Percentiles rank a stretch among this genome's conserved stretches.
Conservation (phyloP, 30 jellyfish, hydroid and myxozoan genomes). For the Cassiopea andromeda region DNA sequence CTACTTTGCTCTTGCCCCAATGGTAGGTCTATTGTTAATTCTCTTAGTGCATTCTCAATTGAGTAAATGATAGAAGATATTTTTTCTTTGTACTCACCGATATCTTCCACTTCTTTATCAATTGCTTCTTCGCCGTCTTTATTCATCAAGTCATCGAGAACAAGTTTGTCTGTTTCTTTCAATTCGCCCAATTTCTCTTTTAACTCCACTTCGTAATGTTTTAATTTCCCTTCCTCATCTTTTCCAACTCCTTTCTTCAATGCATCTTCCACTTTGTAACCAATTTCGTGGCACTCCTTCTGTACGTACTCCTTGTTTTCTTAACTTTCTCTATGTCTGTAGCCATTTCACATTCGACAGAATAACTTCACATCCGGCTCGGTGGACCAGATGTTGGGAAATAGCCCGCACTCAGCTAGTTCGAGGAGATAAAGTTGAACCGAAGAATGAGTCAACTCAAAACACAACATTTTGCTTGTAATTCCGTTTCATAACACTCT, state of each 20-base stretch:
- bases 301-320: conserved; percentile 14
- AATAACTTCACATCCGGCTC: not conserved
- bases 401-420: not conserved
- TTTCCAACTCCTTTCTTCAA: conserved; percentile 7
- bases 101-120: not conserved
- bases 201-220: conserved; percentile 14
- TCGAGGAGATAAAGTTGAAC: not conserved
- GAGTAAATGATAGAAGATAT: not conserved
- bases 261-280: conserved; percentile 29
- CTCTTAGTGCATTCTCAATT: not conserved
- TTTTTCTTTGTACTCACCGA: not conserved
- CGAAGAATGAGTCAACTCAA: not conserved
- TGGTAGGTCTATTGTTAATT: not conserved
- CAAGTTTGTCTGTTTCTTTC: not conserved
- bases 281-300: conserved; percentile 29
- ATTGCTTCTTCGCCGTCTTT: not conserved
- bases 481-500: not conserved
- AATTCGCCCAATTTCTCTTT: conserved; percentile 3
- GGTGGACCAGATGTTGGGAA: not conserved
- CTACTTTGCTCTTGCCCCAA: not conserved
- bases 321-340: conserved; percentile 10
- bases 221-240: conserved; percentile 7
- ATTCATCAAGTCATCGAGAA: not conserved
- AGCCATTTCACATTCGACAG: not conserved
- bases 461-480: not conserved